Conservation (phyloP, 2,888 invertebrate genomes). For the Cephalotes varians region DNA sequence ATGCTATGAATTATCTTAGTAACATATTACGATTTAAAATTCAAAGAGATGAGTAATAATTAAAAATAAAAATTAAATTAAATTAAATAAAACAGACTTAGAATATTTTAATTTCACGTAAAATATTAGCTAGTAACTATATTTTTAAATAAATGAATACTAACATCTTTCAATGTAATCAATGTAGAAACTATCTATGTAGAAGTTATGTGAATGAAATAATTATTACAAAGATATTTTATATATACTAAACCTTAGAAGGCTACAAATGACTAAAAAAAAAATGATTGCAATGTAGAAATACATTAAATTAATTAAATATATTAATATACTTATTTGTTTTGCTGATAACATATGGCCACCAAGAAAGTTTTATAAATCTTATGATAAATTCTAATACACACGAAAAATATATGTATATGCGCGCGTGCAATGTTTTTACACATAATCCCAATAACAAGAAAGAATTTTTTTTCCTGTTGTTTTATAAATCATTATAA, state of each 20-base stretch:
- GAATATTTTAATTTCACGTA: not conserved
- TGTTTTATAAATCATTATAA: slow-evolving; percentile 12
- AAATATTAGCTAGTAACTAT: slow-evolving; percentile 20
- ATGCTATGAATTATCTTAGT: not conserved
- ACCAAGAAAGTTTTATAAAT: slow-evolving; percentile 11
- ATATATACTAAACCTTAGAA: slow-evolving; percentile 6
- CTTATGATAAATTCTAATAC: slow-evolving; percentile 1
- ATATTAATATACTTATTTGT: slow-evolving; percentile 27
- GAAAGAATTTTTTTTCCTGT: not conserved
- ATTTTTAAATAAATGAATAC: slow-evolving; percentile 16
- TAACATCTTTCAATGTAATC: not conserved
- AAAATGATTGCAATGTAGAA: slow-evolving; percentile 13
- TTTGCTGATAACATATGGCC: slow-evolving; percentile 36
- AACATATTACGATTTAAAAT: slow-evolving; percentile 17
- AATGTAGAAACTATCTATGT: not conserved
- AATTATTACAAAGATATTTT: not conserved
- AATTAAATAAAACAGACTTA: slow-evolving; percentile 20
- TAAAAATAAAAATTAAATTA: slow-evolving; percentile 16
- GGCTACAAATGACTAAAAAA: slow-evolving; percentile 24
- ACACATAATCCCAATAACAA: not conserved
- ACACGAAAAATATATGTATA: not conserved
- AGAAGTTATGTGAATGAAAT: not conserved
- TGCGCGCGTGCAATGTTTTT: not conserved
- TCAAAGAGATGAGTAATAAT: not conserved
- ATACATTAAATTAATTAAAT: slow-evolving; percentile 30